These are phyloP conservation scores for Montipora cactus DNA, from an alignment of 64 coral and sea anemone species.

Conservation along the genomic window DNA sequence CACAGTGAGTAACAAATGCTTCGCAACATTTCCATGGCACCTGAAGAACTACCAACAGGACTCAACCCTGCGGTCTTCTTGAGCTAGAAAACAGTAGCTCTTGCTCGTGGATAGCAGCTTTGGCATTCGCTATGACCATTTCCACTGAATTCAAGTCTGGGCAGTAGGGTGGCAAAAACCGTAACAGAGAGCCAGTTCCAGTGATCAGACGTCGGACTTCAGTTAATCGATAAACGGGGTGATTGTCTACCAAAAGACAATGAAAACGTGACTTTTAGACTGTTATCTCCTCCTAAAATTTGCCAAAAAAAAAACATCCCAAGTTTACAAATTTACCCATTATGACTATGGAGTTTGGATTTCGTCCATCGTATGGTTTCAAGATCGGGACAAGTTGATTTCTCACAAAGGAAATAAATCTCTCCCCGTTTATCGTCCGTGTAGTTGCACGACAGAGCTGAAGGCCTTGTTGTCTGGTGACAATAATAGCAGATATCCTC, in stretches of 20 bases:
- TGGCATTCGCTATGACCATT: conserved; percentile 22
- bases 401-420: too few species aligned
- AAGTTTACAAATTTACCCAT: too few species aligned
- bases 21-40: not conserved
- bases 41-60: not conserved
- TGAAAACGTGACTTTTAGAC: too few species aligned
- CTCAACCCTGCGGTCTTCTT: conserved; percentile 8
- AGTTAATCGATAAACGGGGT: too few species aligned
- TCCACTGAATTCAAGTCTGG: conserved; percentile 2
- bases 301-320: too few species aligned
- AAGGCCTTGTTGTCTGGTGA: not conserved
- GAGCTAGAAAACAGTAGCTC: conserved; percentile 2
- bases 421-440: not conserved
- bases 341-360: too few species aligned
- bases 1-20: conserved; percentile 3
- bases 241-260: too few species aligned
- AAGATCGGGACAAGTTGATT: too few species aligned
- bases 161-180: conserved; percentile 1
- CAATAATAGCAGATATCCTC: not conserved
- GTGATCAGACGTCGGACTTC: too few species aligned
- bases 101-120: conserved; percentile 17
- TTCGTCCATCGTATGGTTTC: too few species aligned
- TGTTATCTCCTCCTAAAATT: too few species aligned
- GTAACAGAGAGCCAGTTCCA: not conserved
- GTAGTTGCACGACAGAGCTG: not conserved